Conservation (phyloP, 2,797 vertebrate species). For the Geotrypetes seraphini region DNA sequence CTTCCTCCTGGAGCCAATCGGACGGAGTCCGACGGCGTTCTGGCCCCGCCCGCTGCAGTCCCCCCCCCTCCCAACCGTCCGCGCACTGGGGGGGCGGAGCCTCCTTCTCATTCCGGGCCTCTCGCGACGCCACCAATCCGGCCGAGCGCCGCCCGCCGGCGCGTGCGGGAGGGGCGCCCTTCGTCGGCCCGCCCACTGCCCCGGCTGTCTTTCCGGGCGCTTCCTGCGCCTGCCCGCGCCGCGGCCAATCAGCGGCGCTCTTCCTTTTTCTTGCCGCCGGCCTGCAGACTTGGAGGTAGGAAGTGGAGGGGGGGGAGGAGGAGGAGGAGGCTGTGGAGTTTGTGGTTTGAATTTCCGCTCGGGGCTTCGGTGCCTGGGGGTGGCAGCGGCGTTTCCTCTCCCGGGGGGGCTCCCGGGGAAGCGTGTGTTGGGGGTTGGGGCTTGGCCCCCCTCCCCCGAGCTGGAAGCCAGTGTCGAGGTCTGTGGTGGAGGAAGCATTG, state of each 20-base stretch:
- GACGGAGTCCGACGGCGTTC: too few species aligned
- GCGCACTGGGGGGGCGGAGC: constrained; percentile 18
- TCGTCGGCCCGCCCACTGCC: background rate
- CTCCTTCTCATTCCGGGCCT: constrained; percentile 20
- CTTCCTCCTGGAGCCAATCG: too few species aligned
- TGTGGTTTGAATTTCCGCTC: too few species aligned
- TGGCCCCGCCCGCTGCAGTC: constrained; percentile 54
- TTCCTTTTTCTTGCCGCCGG: background rate
- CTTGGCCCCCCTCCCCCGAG: too few species aligned
- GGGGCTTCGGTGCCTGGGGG: constrained; percentile 23
- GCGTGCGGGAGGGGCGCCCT: constrained; percentile 1
- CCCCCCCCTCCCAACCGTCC: too few species aligned
- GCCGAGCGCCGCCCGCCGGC: constrained; percentile 1
- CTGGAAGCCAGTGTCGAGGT: too few species aligned
- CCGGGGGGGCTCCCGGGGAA: too few species aligned
- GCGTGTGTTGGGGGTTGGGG: too few species aligned
- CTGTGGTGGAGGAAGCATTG: too few species aligned
- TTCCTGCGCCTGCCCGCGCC: background rate
- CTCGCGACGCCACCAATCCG: background rate
- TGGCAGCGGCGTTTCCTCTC: constrained; percentile 16
- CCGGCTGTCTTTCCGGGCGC: background rate
- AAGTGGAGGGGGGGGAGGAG: too few species aligned
- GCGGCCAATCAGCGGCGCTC: constrained; percentile 4
- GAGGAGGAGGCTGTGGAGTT: too few species aligned
- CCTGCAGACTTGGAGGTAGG: too few species aligned